Evolutionary conservation across 2,113 vertebrate species (phyloP), one percentile per base, ranked within the genome.

Genomic region (Rhadina sibilatrix): DNA sequence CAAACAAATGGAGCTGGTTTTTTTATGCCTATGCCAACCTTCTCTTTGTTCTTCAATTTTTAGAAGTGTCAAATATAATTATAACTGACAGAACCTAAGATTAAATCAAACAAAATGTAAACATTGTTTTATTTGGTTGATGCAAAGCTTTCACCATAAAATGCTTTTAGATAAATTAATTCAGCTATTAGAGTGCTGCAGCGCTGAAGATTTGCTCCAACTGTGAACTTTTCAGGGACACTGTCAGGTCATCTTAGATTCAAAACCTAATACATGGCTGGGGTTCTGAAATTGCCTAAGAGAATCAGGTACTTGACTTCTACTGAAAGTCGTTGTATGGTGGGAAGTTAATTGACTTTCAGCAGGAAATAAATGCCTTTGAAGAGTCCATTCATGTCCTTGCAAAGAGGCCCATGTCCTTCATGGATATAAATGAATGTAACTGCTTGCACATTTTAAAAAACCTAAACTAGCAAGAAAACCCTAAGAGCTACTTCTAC

Each of bases 151-250:
- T 86, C 57, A 44, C 60, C 20, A 50, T 31, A 79, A 89, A 83
- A 92, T 50, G 83, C 92, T 96, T 94, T 94, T 95, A 96, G 93
- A 91, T 38, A 94, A 93, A 97, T 97, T 61, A 96, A 61, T 71
- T 77, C 49, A 63, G 68, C 52, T 89, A 19, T 91, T 87, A 76
- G 31, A 63, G 31, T 40, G 40, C 50, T 77, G 77, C 65, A 87
- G 56, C 42, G 82, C 60, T 42, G 54, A 87, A 93, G 83, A 35
- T 47, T 85, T 85, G 77, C 37, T 74, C 38, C 40, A 53, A 80
- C 56, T 61, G 31, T 53, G 64, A 89, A 83, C 70, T 91, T 86
- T 77, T 33, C 72, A 68, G 79, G 65, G 81, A 88, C 72, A 37
- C 65, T 72, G 81, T 86, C 89, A 95, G 64, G 61, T 89, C 87